Base-by-base conservation (phyloP, 2,113 vertebrate species). In the Oreochromis aureus region DNA sequence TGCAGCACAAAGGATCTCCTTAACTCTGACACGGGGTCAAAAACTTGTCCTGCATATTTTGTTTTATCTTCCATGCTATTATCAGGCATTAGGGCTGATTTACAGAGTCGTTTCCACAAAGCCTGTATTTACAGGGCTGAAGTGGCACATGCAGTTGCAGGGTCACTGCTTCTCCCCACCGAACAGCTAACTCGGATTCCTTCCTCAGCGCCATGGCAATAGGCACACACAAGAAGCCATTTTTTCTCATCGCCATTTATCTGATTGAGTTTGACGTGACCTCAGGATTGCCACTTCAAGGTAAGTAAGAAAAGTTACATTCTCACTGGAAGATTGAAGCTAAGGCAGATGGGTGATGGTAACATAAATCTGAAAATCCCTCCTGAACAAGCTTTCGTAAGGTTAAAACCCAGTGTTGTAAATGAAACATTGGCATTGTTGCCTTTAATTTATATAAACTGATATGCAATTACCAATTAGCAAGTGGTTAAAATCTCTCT, bases 101-200 rank as follows among this genome's bases (percentile, higher is more conserved):
- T 91, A 91, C 92, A 89, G 89, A 79, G 66, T 83, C 83, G 58
- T 80, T 81, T 88, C 84, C 89, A 95, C 94, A 96, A 96, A 92
- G 94, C 88, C 87, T 82, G 87, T 91, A 93, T 96, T 96, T 93
- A 95, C 82, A 86, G 85, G 79, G 73, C 89, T 92, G 85, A 91
- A 94, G 94, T 91, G 91, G 90, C 88, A 90, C 92, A 95, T 94
- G 91, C 89, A 93, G 44, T 92, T 90, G 89, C 83, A 83, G 93
- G 94, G 95, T 96, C 94, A 95, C 91, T 89, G 91, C 86, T 69
- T 92, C 89, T 81, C 89, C 89, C 89, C 91, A 83, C 82, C 91
- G 91, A 87, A 89, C 87, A 86, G 80, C 89, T 63, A 39, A 80
- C 89, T 91, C 91, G 71, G 91, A 94, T 95, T 95, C 93, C 89